Base-by-base conservation (phyloP, 2,113 vertebrate species). In the Centropristis striata region DNA sequence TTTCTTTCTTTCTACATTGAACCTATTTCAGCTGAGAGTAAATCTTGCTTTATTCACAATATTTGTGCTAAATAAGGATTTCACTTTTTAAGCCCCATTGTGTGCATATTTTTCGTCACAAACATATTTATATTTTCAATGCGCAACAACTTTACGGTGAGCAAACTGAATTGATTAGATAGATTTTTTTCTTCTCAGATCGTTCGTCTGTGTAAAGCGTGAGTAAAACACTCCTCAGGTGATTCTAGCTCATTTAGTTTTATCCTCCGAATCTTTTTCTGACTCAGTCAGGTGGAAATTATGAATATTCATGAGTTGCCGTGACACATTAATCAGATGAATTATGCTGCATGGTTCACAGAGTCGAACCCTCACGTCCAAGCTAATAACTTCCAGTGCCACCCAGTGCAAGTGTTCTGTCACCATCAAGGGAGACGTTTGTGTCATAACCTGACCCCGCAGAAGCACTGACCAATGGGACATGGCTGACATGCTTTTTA, bases 261-360 rank as follows among this genome's bases (percentile, higher is more conserved):
- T 61, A 59, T 75, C 64, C 27, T 39, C n/a, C 53, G 68, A 83
- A 68, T 86, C 72, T 67, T 79, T 82, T 36, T 70, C 63, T 69
- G 55, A 77, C 36, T 86, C 66, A 87, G 39, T 87, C 90, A 90
- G 81, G 68, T 83, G 83, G 72, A 88, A 89, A 78, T 4, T 10
- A 78, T 91, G 85, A 83, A 92, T 94, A 92, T 91, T 91, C 84
- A 92, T 81, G 77, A 89, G 75, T 79, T 73, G 76, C 72, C 51
- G 2, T 25, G 75, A 84, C 86, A 88, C 84, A 90, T 93, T 93
- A 78, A 91, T 93, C 85, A 90, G 78, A 81, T 69, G 74, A 87
- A 88, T 89, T 85, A 88, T 85, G 82, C 86, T 4, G 27, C 79
- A 78, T 5, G 86, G 90, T 90, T 93, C 89, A 89, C 4, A 4